Evolutionary conservation across 2,888 invertebrate species (phyloP), one percentile per base, ranked within the genome.

Genomic region (Aleiodes testaceus): DNA sequence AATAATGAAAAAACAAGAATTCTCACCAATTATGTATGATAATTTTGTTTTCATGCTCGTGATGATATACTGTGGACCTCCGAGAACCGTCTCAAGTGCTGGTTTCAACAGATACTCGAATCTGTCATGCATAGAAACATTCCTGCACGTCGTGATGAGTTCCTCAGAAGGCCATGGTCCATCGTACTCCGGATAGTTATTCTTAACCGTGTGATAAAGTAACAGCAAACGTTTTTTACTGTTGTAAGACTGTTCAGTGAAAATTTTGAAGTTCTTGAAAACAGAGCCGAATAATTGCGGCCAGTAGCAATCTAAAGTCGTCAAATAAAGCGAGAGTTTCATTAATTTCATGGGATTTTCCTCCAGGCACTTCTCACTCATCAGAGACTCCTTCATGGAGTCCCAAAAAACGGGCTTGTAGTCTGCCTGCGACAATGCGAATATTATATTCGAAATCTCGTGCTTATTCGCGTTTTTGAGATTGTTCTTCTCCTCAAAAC

Each of bases 351-450:
- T 12, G 1, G 11, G 9, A 0, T 0, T 9, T 0, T 49, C 1
- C 7, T 70, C 42, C 3, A 76, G 18, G 7, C 72, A 68, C 16
- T 73, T 85, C 11, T 87, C 89, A 0, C 81, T 75, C 0, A 89
- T 80, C 55, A 91, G 87, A 42, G 88, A 84, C 16, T 85, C 82
- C 50, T 85, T 82, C 36, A 93, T 83, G 14, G 79, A 79, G 0
- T 88, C 81, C 92, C 92, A 93, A 73, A 89, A 80, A 7, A 87
- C 82, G 0, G 93, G 92, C 18, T 88, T 90, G 82, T 91, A 92
- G 86, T 92, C 90, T 63, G 91, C 90, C 77, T 88, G 88, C 1
- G 91, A 88, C n/a, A 92, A 87, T 52, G 89, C 89, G 79, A 89
- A 88, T 52, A 92, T 85, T n/a, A 70, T 88, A 44, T 86, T 86